Base-by-base conservation (phyloP, 2,888 invertebrate genomes). In the Rotaria socialis region DNA sequence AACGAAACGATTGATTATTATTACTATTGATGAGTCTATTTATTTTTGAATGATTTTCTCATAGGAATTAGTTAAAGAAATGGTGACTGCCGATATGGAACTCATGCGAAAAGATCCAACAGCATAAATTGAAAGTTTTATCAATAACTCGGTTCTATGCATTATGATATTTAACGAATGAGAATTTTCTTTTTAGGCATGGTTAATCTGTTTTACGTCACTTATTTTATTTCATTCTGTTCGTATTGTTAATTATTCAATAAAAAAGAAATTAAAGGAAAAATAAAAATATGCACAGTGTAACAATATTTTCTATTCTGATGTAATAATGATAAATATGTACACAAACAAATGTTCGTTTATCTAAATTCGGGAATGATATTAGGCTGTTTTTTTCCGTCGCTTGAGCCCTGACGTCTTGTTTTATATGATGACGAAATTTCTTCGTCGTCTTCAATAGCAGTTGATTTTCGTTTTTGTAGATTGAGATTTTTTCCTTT, bases 91-190 rank as follows among this genome's bases (percentile, higher is more conserved):
- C 0, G 98, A 98, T 92, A 93, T 98, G 60, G 94, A 93, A 89
- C 92, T 98, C 87, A 98, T 98, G 97, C 94, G 93, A 90, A 93
- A 93, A 88, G 95, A 98, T 92, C 97, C 97, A 11, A 93, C 93
- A 89, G 97, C 97, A 88, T 97, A 89, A 88, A 55, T 22, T 35
- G 35, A 35, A 2, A 35, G 6, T 55, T 55, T 52, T 35, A 35
- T 35, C 35, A 35, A 35, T 35, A 35, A 4, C 11, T 47, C 11
- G 11, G 7, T 47, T 10, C 7, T 47, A 47, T 11, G 14, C 14
- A 52, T 55, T 55, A 8, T 55, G 10, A 22, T 55, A 19, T 22
- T 55, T 55, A 11, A 52, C 11, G 16, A 16, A 52, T 3, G 14
- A 52, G 14, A 8, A 52, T 52, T 14, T 3, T 16, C 8, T 52